A percentile compares a stretch with the other conserved stretches of the same genome.
These are phyloP conservation scores for Hydraecia micacea DNA, from an alignment of 2,888 invertebrate genomes.

Conservation along the genomic window DNA sequence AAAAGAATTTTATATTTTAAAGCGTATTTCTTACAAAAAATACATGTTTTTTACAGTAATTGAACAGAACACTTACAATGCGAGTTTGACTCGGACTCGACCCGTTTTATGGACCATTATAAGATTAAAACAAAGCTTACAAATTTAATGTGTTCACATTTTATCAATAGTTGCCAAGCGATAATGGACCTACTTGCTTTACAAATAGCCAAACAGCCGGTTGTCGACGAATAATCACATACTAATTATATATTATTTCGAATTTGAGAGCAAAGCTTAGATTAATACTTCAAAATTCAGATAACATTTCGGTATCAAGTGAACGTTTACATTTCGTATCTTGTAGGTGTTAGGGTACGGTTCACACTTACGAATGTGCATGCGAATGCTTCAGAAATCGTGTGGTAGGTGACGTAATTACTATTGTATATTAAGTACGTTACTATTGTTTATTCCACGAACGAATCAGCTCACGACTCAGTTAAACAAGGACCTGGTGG, in stretches of 20 bases:
- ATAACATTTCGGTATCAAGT: conserved; percentile 18
- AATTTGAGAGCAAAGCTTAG: conserved; percentile 47
- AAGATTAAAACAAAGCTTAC: conserved; percentile 30
- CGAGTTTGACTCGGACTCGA: conserved; percentile 54
- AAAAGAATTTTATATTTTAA: conserved; percentile 58
- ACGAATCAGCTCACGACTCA: neutral
- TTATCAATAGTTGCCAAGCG: conserved; percentile 28
- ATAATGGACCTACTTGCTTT: conserved; percentile 40
- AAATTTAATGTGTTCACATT: conserved; percentile 29
- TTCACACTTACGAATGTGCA: conserved; percentile 19
- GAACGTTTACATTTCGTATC: conserved; percentile 11
- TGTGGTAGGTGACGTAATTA: conserved; percentile 4
- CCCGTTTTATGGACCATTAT: conserved; percentile 36
- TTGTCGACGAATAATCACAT: conserved; percentile 49
- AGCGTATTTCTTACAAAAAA: conserved; percentile 58
- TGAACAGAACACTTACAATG: conserved; percentile 44
- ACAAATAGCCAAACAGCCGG: conserved; percentile 55
- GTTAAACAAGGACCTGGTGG: neutral
- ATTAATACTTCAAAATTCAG: conserved; percentile 37
- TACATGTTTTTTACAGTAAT: conserved; percentile 48
- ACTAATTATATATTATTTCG: conserved; percentile 41
- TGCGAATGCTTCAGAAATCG: conserved; percentile 3
- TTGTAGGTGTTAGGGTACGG: neutral
- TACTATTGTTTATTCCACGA: no score
- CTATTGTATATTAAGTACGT: no score